Percentiles rank a stretch among this genome's conserved stretches.
phyloP scores from a whole-genome alignment of 2,888 invertebrate species.

The Patella caerulea region DNA sequence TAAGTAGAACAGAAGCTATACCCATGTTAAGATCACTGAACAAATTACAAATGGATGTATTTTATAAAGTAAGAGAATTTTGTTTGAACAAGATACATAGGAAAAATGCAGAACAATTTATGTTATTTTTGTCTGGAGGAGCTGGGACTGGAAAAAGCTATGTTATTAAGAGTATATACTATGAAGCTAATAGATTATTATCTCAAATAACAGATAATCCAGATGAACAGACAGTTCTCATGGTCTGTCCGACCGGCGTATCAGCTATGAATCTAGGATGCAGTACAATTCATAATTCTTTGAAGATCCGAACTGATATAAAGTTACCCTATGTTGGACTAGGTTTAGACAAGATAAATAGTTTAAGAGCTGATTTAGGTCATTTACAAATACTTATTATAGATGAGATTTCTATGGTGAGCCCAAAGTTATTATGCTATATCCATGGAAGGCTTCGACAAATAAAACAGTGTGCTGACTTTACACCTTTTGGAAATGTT shows the following conservation, averaged over 20 bases:
- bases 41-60: no score
- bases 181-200: conserved; percentile 20
- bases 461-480: conserved; percentile 19
- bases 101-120: no score
- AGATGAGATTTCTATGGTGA: conserved; percentile 23
- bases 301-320: no score
- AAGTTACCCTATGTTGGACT: conserved; percentile 17
- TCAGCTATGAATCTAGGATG: conserved; percentile 14
- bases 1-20: no score
- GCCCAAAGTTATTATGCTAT: conserved; percentile 11
- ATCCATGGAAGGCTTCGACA: conserved; percentile 22
- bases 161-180: conserved; percentile 21
- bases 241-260: conserved; percentile 1
- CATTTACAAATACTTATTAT: conserved; percentile 21
- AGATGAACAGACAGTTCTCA: conserved; percentile 14
- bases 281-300: conserved; percentile 15
- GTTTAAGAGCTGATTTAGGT: conserved; percentile 11
- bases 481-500: conserved; percentile 16
- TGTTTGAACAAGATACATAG: no score
- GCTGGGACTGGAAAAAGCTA: conserved; percentile 21
- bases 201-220: not conserved
- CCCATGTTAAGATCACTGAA: no score
- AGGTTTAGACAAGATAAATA: conserved; percentile 1
- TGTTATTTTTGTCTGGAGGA: no score
- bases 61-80: no score